Evolutionary conservation across 1,140 invertebrate species (phyloP).

Genomic region (Linepithema humile): DNA sequence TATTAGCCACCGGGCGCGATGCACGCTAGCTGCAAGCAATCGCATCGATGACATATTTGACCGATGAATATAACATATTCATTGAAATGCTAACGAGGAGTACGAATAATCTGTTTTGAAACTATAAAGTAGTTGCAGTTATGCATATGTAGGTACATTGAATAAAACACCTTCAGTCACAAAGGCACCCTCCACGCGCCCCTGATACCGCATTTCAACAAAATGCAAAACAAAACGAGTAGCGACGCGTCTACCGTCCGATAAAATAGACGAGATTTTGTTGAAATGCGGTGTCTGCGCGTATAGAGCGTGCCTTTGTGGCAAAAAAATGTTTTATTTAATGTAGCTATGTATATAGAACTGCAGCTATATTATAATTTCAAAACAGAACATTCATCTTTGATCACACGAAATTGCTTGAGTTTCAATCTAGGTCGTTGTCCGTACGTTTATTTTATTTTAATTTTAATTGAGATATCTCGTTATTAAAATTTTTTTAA

Average conservation of each 20-base stretch:
- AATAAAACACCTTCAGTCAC: slow-evolving; percentile 37
- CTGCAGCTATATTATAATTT: slow-evolving; percentile 30
- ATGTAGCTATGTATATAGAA: slow-evolving; percentile 33
- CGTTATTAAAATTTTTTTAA: slow-evolving; percentile 1
- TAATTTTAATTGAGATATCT: not conserved
- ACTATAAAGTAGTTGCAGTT: slow-evolving; percentile 33
- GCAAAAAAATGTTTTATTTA: slow-evolving; percentile 32
- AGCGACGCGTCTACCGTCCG: not conserved
- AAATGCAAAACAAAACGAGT: slow-evolving; percentile 29
- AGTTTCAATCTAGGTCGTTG: not conserved
- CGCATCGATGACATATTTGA: slow-evolving; percentile 45
- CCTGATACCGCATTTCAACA: slow-evolving; percentile 41
- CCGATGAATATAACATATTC: slow-evolving; percentile 51
- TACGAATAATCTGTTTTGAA: slow-evolving; percentile 39
- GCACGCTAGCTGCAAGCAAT: slow-evolving; percentile 41
- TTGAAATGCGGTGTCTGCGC: slow-evolving; percentile 36
- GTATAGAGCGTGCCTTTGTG: slow-evolving; percentile 7
- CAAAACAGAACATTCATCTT: slow-evolving; percentile 37
- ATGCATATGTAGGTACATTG: slow-evolving; percentile 38
- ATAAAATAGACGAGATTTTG: slow-evolving; percentile 53
- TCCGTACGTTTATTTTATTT: not conserved
- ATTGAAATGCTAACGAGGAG: slow-evolving; percentile 51
- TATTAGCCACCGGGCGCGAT: slow-evolving; percentile 52
- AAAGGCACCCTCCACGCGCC: not conserved
- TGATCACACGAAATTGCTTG: not conserved